Conservation (phyloP, 2,797 vertebrate species). For the Pogonophryne albipinna region DNA sequence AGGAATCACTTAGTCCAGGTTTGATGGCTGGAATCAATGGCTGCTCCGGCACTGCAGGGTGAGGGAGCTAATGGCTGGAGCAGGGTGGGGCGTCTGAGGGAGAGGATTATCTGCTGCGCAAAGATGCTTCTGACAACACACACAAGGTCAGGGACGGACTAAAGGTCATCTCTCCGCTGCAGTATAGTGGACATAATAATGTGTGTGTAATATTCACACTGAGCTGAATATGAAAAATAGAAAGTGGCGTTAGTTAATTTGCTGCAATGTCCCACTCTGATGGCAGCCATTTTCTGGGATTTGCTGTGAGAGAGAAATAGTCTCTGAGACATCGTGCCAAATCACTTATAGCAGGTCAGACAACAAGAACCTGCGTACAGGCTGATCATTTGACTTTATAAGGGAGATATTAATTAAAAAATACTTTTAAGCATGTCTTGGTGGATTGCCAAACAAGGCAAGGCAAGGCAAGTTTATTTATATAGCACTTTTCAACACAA, state of each 20-base stretch:
- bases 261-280: constrained; percentile 2
- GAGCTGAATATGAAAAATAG: background rate
- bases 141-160: constrained; percentile 61
- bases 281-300: constrained; percentile 46
- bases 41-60: constrained; percentile 74
- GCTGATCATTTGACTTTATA: background rate
- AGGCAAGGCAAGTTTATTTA: no score
- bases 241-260: background rate
- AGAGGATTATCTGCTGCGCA: constrained; percentile 48
- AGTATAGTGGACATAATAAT: background rate
- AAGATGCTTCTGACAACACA: constrained; percentile 50
- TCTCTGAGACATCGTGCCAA: background rate
- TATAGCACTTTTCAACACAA: no score
- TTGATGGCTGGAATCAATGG: constrained; percentile 86
- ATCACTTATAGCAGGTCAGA: background rate
- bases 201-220: background rate
- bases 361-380: background rate
- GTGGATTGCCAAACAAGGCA: background rate
- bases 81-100: constrained; percentile 76
- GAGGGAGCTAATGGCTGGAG: constrained; percentile 82
- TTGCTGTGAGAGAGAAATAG: constrained; percentile 1
- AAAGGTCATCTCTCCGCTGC: constrained; percentile 29
- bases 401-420: background rate
- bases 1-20: constrained; percentile 89
- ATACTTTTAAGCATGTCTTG: background rate